A percentile compares a stretch with the other conserved stretches of the same genome.
These are phyloP conservation scores for Poeciliopsis retropinna DNA, from an alignment of 2,113 vertebrate genomes.

Conservation along the genomic window DNA sequence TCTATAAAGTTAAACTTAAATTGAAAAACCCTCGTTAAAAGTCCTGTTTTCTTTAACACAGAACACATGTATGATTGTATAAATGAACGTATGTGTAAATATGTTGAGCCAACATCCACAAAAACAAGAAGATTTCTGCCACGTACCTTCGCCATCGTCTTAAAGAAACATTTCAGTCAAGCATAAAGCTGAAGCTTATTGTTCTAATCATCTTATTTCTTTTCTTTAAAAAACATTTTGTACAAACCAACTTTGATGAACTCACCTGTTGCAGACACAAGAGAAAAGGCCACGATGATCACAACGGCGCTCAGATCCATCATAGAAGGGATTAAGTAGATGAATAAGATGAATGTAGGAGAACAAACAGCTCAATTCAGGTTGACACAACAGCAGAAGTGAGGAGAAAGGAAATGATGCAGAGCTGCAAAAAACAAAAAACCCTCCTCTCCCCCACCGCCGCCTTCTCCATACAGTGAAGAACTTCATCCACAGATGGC, in stretches of 20 bases:
- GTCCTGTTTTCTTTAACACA: not conserved
- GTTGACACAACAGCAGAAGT: constrained; percentile 53
- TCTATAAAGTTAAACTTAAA: not conserved
- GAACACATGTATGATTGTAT: not conserved
- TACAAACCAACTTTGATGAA: not conserved
- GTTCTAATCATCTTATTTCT: not conserved
- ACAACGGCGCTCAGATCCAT: constrained; percentile 52
- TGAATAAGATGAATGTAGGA: not conserved
- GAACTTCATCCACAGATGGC: constrained; percentile 50
- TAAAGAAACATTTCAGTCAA: not conserved
- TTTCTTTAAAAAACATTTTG: not conserved
- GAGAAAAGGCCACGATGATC: constrained; percentile 30
- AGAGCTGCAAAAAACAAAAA: constrained; percentile 52
- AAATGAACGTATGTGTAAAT: no score
- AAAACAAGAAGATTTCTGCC: not conserved
- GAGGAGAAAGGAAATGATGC: constrained; percentile 73
- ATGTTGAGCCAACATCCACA: not conserved
- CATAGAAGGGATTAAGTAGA: not conserved
- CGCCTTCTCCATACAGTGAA: constrained; percentile 58
- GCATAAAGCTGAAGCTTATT: not conserved
- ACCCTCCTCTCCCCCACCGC: constrained; percentile 43
- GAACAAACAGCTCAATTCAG: constrained; percentile 18
- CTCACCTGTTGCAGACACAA: constrained; percentile 55
- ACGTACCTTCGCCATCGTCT: not conserved
- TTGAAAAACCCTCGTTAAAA: not conserved